Evolutionary conservation across 2,888 invertebrate species (phyloP).

Genomic region (Tetropium fuscum): DNA sequence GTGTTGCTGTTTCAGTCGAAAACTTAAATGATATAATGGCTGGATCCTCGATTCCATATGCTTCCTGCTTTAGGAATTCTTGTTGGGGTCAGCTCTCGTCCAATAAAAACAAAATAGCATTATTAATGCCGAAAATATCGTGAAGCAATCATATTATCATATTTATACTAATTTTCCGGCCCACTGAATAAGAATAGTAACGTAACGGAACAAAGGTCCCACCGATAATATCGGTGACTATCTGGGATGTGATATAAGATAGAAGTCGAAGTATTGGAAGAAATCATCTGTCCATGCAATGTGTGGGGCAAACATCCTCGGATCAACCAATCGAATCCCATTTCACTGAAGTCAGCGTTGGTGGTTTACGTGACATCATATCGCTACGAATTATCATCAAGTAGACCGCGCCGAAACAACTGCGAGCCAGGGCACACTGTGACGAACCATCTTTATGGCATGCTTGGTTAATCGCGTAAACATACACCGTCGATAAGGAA

Average conservation of each 20-base stretch:
- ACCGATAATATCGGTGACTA: constrained; percentile 27
- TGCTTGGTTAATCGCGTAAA: constrained; percentile 48
- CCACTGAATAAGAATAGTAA: constrained; percentile 29
- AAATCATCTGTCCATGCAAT: constrained; percentile 35
- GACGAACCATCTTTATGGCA: constrained; percentile 38
- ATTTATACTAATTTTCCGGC: constrained; percentile 28
- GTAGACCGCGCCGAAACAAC: constrained; percentile 35
- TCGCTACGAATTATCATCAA: constrained; percentile 53
- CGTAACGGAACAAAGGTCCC: constrained; percentile 22
- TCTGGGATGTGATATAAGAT: constrained; percentile 23
- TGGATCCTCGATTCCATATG: too few relatives aligned
- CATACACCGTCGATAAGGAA: constrained; percentile 45
- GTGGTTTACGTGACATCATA: constrained; percentile 53
- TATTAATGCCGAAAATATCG: constrained; percentile 27
- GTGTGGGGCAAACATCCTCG: constrained; percentile 31
- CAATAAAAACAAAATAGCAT: background rate
- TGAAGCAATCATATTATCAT: constrained; percentile 7
- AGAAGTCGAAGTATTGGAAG: constrained; percentile 32
- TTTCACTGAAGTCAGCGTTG: constrained; percentile 38
- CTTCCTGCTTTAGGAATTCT: too few relatives aligned
- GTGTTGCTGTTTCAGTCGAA: too few relatives aligned
- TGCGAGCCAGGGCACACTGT: constrained; percentile 16
- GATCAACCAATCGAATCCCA: constrained; percentile 32
- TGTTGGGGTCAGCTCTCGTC: background rate
- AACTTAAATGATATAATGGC: too few relatives aligned